Base-by-base conservation (phyloP, 2,113 vertebrate genomes). In the Macheiramphus alcinus region DNA sequence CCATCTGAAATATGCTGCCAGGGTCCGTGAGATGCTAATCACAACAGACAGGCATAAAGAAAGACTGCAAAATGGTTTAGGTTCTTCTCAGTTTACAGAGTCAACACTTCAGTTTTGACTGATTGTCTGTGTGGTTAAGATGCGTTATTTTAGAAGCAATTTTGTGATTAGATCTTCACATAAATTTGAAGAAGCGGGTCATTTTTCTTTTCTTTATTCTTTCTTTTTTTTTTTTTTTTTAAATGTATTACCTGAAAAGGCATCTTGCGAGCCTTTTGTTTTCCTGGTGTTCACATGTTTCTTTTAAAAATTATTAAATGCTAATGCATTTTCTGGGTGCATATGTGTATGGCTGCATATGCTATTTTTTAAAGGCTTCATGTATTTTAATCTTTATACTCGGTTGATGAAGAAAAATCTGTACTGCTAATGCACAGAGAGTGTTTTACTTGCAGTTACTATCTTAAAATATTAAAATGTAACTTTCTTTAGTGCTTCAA, bases 1-100 rank as follows among this genome's bases (percentile, higher is more conserved):
- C 42, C 0, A 0, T 2, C 42, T 45, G 36, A 7, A 17, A n/a
- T 8, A 26, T 17, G 27, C 65, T 63, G 70, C 52, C 3, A 1
- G 22, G 29, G 25, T 15, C 43, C 43, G 47, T 18, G 56, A 43
- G 48, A 31, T 20, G 31, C 17, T 25, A 2, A 32, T 58, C 48
- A 5, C 48, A 21, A 5, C 66, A 21, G 62, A 26, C 3, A 0
- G 5, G 2, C 52, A 11, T 6, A 22, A 40, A 40, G 63, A 0
- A 0, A 52, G 53, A 11, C 40, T 48, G 63, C 31, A 52, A 34
- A 70, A 42, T 10, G 7, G 22, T 40, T 78, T 42, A 5, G 25
- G 31, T n/a, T 18, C 55, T 58, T 26, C 55, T 58, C 43, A 8
- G 62, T 25, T 67, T 40, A 22, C 40, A 74, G 38, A 87, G 43